These are phyloP conservation scores for Leptinotarsa juncta DNA, from an alignment of 2,888 invertebrate species.

Conservation along the genomic window DNA sequence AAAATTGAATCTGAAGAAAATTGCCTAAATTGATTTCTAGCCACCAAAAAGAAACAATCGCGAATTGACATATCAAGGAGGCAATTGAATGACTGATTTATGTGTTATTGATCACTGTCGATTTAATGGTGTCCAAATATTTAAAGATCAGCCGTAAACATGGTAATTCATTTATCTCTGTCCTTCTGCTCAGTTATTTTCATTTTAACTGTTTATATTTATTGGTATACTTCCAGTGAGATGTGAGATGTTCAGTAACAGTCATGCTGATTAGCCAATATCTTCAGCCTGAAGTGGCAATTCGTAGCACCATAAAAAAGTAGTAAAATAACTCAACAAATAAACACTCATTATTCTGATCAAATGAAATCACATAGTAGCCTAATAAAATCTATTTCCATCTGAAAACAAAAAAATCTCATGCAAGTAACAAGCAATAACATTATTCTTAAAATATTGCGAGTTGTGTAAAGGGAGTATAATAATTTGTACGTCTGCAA, in stretches of 20 bases:
- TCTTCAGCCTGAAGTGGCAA: conserved; percentile 13
- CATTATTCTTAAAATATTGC: conserved; percentile 17
- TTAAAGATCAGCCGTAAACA: no score
- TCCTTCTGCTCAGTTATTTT: no score
- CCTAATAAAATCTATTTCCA: conserved; percentile 14
- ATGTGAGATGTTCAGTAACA: background rate
- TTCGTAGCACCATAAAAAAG: conserved; percentile 17
- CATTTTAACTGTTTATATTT: background rate
- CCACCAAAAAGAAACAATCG: no score
- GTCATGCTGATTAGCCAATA: conserved; percentile 13
- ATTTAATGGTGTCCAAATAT: no score
- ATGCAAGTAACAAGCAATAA: conserved; percentile 13
- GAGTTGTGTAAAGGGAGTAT: conserved; percentile 22
- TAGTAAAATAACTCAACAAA: conserved; percentile 16
- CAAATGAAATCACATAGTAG: conserved; percentile 4
- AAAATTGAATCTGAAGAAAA: no score
- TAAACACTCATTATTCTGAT: conserved; percentile 14
- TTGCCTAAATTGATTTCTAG: no score
- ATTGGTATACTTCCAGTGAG: background rate
- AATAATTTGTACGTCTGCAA: conserved; percentile 44
- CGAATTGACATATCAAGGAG: no score
- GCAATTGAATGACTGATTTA: no score
- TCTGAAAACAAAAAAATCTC: background rate
- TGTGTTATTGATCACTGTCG: no score
- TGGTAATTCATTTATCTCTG: no score